Percentiles rank a stretch among this genome's conserved stretches.
phyloP scores from a whole-genome alignment of 2,888 invertebrate species.

The Lasioglossum morio region DNA sequence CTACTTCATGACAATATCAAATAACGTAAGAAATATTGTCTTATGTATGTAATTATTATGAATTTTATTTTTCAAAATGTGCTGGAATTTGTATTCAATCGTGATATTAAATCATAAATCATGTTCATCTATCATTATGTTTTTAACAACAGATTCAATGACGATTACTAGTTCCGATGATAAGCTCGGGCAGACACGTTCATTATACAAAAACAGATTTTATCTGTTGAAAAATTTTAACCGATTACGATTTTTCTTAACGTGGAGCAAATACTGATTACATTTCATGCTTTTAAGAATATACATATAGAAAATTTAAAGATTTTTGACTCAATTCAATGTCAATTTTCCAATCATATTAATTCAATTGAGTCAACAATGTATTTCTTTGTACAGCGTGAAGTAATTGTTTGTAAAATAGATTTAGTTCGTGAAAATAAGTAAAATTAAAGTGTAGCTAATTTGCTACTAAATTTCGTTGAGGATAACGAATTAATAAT shows the following conservation, averaged over 20 bases:
- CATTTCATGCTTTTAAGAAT: neutral
- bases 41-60: neutral
- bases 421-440: neutral
- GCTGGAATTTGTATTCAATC: neutral
- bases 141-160: neutral
- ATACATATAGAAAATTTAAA: neutral
- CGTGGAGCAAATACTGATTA: neutral
- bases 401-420: neutral
- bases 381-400: neutral
- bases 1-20: neutral
- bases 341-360: neutral
- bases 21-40: neutral
- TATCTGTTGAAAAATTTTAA: conserved; percentile 12
- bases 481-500: neutral
- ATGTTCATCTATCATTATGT: neutral
- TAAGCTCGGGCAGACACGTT: neutral
- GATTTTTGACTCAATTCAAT: neutral
- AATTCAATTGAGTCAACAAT: neutral
- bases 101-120: neutral
- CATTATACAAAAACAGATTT: neutral
- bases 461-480: too few species aligned
- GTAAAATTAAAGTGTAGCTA: neutral
- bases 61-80: neutral
- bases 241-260: conserved; percentile 13
- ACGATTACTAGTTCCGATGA: neutral